These are phyloP conservation scores for Cataglyphis albicans DNA, from an alignment of 2,888 invertebrate genomes.

Conservation along the genomic window DNA sequence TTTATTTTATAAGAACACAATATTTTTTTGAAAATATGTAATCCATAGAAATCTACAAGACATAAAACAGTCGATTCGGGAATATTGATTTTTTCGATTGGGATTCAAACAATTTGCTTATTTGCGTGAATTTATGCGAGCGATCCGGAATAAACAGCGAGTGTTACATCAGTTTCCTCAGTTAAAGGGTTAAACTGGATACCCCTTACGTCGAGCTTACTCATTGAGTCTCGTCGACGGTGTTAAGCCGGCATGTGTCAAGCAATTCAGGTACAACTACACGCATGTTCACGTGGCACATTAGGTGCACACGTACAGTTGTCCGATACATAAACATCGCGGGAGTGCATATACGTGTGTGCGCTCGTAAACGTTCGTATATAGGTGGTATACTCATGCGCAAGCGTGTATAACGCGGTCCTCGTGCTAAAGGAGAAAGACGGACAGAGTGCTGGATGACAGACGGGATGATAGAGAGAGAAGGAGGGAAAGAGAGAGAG, in stretches of 20 bases:
- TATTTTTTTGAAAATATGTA: not conserved
- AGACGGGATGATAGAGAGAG: slow-evolving; percentile 19
- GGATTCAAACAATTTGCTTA: not conserved
- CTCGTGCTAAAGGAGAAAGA: slow-evolving; percentile 44
- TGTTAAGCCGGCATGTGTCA: slow-evolving; percentile 59
- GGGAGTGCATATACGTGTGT: slow-evolving; percentile 16
- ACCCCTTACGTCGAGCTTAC: slow-evolving; percentile 60
- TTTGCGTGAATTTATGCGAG: not conserved
- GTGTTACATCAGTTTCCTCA: slow-evolving; percentile 34
- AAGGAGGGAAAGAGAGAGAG: slow-evolving; percentile 23
- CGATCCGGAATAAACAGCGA: slow-evolving; percentile 11
- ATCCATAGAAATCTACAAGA: not conserved
- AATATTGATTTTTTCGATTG: not conserved
- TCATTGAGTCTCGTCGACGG: slow-evolving; percentile 56
- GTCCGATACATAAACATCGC: slow-evolving; percentile 57
- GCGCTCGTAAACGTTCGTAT: slow-evolving; percentile 33
- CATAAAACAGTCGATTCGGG: not conserved
- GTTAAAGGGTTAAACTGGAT: slow-evolving; percentile 56
- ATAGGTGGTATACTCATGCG: slow-evolving; percentile 46
- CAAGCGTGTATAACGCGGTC: slow-evolving; percentile 49
- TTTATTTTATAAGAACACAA: not conserved
- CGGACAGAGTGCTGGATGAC: not conserved
- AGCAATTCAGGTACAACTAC: slow-evolving; percentile 64
- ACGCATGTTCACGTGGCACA: slow-evolving; percentile 67
- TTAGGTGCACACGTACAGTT: slow-evolving; percentile 66